Conservation (phyloP, 2,888 invertebrate species). For the Macaria notata region DNA sequence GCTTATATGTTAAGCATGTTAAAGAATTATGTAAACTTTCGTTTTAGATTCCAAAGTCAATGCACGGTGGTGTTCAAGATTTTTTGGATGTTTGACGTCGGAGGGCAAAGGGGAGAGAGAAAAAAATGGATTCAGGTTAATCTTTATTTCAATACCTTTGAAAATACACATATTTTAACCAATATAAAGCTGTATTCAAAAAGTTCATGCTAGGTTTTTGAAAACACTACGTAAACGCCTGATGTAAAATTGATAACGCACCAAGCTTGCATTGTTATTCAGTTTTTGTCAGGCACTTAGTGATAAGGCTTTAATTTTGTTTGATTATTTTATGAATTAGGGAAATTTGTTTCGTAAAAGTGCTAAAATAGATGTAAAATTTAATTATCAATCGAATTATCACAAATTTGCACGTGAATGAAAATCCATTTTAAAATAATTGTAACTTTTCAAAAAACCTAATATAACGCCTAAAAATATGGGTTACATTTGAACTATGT, state of each 20-base stretch:
- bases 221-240: background rate
- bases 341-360: too few relatives aligned
- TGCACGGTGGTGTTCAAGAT: conserved; percentile 86
- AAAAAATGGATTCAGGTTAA: conserved; percentile 90
- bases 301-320: too few relatives aligned
- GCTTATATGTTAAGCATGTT: too few relatives aligned
- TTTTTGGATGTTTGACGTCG: conserved; percentile 94
- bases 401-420: too few relatives aligned
- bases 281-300: background rate
- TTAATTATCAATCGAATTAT: too few relatives aligned
- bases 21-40: background rate
- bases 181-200: background rate
- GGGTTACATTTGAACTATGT: too few relatives aligned
- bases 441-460: too few relatives aligned
- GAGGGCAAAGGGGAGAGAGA: conserved; percentile 90
- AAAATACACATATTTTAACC: background rate
- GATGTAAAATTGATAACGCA: background rate
- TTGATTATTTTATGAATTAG: too few relatives aligned
- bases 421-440: too few relatives aligned
- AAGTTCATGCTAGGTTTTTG: background rate
- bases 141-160: background rate
- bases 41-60: conserved; percentile 83
- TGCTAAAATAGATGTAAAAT: too few relatives aligned
- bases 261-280: background rate
- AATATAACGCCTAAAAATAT: too few relatives aligned